Percentiles rank a stretch among this genome's conserved stretches.
These are phyloP conservation scores for Brachyptera putata DNA, from an alignment of 2,888 invertebrate species.

Conservation along the genomic window DNA sequence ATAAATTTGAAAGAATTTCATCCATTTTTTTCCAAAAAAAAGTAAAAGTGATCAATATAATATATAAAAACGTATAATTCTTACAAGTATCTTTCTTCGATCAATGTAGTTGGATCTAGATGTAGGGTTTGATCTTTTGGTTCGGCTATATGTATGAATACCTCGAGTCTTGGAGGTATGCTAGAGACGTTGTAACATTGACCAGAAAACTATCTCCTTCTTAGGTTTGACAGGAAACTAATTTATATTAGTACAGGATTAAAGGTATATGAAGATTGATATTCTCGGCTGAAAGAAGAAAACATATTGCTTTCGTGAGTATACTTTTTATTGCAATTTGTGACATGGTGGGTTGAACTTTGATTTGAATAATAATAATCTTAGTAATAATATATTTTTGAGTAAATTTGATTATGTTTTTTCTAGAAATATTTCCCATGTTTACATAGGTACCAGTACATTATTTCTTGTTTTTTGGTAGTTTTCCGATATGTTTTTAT, in stretches of 20 bases:
- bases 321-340: conserved; percentile 29
- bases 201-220: too few relatives aligned
- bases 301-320: conserved; percentile 20
- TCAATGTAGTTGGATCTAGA: too few relatives aligned
- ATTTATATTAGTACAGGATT: background rate
- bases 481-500: conserved; percentile 12
- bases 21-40: too few relatives aligned
- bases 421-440: conserved; percentile 15
- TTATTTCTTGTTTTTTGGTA: background rate
- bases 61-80: too few relatives aligned
- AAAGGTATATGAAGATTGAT: conserved; percentile 1
- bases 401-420: too few relatives aligned
- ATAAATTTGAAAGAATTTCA: too few relatives aligned
- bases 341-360: conserved; percentile 27
- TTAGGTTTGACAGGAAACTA: background rate
- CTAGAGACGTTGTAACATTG: too few relatives aligned
- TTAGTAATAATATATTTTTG: too few relatives aligned
- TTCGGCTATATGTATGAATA: background rate
- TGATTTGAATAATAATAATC: background rate
- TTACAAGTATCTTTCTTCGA: too few relatives aligned
- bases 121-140: background rate
- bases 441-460: background rate
- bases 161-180: too few relatives aligned
- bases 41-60: too few relatives aligned
- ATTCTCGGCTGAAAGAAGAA: conserved; percentile 1